These are phyloP conservation scores for Gonioctena quinquepunctata DNA, from an alignment of 1,140 invertebrate species.

Conservation along the genomic window DNA sequence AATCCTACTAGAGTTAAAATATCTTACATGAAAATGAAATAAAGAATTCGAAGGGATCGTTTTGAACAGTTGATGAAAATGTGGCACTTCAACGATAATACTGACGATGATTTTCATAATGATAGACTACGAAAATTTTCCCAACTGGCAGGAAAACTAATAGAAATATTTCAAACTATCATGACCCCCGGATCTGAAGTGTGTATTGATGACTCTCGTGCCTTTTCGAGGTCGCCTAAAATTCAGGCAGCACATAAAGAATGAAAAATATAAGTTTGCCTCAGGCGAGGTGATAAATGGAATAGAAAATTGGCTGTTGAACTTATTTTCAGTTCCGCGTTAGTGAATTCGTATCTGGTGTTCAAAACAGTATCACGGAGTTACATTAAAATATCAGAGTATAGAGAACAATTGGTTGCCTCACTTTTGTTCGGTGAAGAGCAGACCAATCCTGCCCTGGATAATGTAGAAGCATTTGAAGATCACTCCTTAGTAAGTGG, in stretches of 20 bases:
- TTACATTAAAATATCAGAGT: too few relatives aligned
- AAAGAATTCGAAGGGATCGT: neutral
- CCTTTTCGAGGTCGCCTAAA: slow-evolving; percentile 41
- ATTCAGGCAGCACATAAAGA: slow-evolving; percentile 14
- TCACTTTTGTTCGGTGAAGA: too few relatives aligned
- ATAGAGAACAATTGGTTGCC: too few relatives aligned
- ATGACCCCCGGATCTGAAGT: neutral
- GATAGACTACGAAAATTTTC: neutral
- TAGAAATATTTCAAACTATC: slow-evolving; percentile 17
- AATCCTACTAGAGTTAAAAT: neutral
- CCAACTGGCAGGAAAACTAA: slow-evolving; percentile 17
- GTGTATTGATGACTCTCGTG: slow-evolving; percentile 49
- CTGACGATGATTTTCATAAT: neutral
- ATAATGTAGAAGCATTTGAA: too few relatives aligned
- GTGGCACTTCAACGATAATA: neutral
- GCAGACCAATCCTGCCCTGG: too few relatives aligned
- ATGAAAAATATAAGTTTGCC: slow-evolving; percentile 17
- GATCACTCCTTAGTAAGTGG: too few relatives aligned
- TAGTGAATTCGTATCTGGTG: too few relatives aligned
- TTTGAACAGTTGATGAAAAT: neutral
- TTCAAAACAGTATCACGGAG: too few relatives aligned
- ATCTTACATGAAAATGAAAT: neutral
- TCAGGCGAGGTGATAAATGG: too few relatives aligned
- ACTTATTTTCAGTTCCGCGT: too few relatives aligned
- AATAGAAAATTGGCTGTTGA: too few relatives aligned